These are phyloP conservation scores for Limnothrissa miodon DNA, from an alignment of 2,113 vertebrate species.

Conservation along the genomic window DNA sequence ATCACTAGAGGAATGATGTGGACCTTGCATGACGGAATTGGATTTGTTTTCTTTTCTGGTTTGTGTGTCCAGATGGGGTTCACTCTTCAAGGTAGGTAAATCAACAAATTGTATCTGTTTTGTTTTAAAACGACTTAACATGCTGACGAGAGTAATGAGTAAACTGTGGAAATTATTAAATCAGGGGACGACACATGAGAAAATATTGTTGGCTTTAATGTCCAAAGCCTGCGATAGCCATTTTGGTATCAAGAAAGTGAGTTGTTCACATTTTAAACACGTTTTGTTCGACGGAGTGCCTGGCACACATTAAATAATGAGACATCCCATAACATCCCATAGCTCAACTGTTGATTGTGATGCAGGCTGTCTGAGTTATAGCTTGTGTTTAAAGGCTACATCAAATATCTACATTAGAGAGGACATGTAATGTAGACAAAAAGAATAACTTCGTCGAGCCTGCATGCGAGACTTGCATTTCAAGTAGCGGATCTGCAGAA, in stretches of 20 bases:
- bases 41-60: slow-evolving; percentile 73
- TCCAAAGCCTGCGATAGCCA: background rate
- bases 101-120: background rate
- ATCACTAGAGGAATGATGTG: slow-evolving; percentile 68
- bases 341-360: slow-evolving; percentile 53
- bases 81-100: slow-evolving; percentile 70
- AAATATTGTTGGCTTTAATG: background rate
- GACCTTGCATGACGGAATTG: slow-evolving; percentile 73
- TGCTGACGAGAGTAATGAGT: background rate
- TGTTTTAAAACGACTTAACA: background rate
- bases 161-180: background rate
- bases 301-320: background rate
- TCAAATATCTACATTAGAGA: background rate
- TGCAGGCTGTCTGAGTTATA: background rate
- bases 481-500: slow-evolving; percentile 44
- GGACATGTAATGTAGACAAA: slow-evolving; percentile 6
- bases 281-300: background rate
- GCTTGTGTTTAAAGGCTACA: background rate
- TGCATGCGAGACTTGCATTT: slow-evolving; percentile 44
- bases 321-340: slow-evolving; percentile 2
- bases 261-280: slow-evolving; percentile 14
- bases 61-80: slow-evolving; percentile 73
- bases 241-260: background rate
- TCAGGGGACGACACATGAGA: background rate
- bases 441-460: slow-evolving; percentile 49